These are phyloP conservation scores for Cataglyphis rosenhaueri DNA, from an alignment of 2,888 invertebrate species.

Conservation along the genomic window DNA sequence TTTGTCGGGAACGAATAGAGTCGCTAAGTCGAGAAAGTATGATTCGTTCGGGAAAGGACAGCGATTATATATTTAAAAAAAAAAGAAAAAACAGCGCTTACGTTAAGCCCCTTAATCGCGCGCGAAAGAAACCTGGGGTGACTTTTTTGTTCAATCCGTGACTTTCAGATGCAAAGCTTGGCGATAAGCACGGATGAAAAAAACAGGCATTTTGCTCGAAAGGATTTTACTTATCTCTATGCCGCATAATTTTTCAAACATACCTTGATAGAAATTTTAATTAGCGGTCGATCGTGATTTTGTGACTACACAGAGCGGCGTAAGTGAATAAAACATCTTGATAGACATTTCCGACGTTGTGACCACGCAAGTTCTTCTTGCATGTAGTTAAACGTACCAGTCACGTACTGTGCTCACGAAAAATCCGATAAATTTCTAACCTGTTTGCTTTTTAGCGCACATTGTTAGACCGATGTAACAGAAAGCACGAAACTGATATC, in stretches of 20 bases:
- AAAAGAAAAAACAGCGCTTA: constrained; percentile 20
- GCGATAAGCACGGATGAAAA: constrained; percentile 10
- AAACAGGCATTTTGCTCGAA: constrained; percentile 20
- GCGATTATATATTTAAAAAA: constrained; percentile 12
- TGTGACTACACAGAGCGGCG: constrained; percentile 28
- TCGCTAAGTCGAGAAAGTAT: constrained; percentile 25
- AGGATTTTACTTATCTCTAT: constrained; percentile 34
- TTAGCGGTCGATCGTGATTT: constrained; percentile 40
- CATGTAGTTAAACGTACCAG: constrained; percentile 45
- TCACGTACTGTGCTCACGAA: constrained; percentile 45
- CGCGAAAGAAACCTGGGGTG: constrained; percentile 2
- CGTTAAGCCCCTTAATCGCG: constrained; percentile 13
- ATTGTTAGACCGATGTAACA: constrained; percentile 10
- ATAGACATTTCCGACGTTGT: constrained; percentile 47
- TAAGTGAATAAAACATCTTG: constrained; percentile 51
- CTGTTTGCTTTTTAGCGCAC: constrained; percentile 36
- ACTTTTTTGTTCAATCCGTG: constrained; percentile 30
- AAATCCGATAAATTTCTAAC: constrained; percentile 49
- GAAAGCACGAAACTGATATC: constrained; percentile 13
- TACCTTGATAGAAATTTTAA: constrained; percentile 29
- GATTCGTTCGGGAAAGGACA: not conserved
- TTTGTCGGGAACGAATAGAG: constrained; percentile 12
- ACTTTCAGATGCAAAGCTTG: constrained; percentile 2
- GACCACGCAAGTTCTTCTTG: constrained; percentile 47
- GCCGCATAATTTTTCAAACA: constrained; percentile 32